A percentile compares a stretch with the other conserved stretches of the same genome.
Conservation (phyloP, 1,140 invertebrate genomes). For the Lutraria rhynchaena region DNA sequence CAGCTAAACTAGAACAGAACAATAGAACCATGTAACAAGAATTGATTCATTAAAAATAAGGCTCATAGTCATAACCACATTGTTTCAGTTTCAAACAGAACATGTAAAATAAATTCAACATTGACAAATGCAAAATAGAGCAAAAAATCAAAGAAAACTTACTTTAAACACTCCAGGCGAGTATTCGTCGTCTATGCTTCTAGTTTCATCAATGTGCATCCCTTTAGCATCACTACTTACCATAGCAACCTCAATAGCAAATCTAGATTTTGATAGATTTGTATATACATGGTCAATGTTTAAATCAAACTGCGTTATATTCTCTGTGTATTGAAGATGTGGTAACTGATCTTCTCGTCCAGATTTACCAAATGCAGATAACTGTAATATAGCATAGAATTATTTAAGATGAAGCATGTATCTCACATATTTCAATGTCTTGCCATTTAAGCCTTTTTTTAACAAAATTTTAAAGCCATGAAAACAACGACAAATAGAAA, state of each 20-base stretch:
- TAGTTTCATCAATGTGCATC: slow-evolving; percentile 82
- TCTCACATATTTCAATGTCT: too few relatives aligned
- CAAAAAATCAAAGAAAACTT: slow-evolving; percentile 65
- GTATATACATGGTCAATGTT: slow-evolving; percentile 84
- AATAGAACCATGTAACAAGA: too few relatives aligned
- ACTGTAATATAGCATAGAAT: slow-evolving; percentile 66
- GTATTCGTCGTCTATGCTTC: slow-evolving; percentile 88
- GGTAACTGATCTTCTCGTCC: slow-evolving; percentile 81
- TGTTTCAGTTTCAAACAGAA: too few relatives aligned
- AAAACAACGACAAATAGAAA: too few relatives aligned
- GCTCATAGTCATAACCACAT: slow-evolving; percentile 12
- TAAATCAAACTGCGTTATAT: slow-evolving; percentile 86
- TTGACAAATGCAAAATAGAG: too few relatives aligned
- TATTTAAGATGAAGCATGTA: too few relatives aligned
- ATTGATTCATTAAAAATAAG: too few relatives aligned
- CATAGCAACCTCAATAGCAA: slow-evolving; percentile 84
- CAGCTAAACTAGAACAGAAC: too few relatives aligned
- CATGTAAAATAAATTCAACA: too few relatives aligned
- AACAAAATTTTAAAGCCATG: too few relatives aligned
- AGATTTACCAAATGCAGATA: slow-evolving; percentile 62
- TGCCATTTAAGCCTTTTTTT: too few relatives aligned
- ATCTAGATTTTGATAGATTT: slow-evolving; percentile 84
- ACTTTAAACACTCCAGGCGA: slow-evolving; percentile 89
- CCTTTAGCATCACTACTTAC: slow-evolving; percentile 82
- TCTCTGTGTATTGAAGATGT: slow-evolving; percentile 86